Evolutionary conservation across 2,888 invertebrate species (phyloP).

Genomic region (Macaria notata): DNA sequence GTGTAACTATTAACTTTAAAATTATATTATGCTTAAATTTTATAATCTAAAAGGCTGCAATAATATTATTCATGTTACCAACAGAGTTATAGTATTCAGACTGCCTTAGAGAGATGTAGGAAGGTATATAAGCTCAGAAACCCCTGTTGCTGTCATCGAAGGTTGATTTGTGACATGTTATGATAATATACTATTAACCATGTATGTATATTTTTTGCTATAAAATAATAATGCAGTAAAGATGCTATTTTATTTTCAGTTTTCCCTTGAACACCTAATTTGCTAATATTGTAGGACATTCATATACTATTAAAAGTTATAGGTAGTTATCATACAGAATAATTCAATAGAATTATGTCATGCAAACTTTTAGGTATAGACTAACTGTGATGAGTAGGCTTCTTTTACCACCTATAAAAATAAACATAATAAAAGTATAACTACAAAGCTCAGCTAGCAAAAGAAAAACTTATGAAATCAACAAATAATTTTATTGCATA

Average conservation of each 20-base stretch:
- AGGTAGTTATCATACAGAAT: too few relatives aligned
- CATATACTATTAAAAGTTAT: too few relatives aligned
- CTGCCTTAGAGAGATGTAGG: slow-evolving; percentile 36
- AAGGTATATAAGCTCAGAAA: slow-evolving; percentile 40
- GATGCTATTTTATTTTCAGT: slow-evolving; percentile 62
- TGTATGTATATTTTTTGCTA: slow-evolving; percentile 81
- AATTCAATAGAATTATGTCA: too few relatives aligned
- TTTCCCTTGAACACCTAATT: background rate
- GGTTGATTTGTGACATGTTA: slow-evolving; percentile 70
- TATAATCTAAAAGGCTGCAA: slow-evolving; percentile 19
- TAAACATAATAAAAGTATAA: too few relatives aligned
- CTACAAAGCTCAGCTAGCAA: too few relatives aligned
- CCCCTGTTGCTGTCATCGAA: slow-evolving; percentile 54
- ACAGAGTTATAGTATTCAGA: background rate
- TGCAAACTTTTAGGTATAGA: too few relatives aligned
- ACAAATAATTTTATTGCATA: too few relatives aligned
- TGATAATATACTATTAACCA: slow-evolving; percentile 69
- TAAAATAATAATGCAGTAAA: slow-evolving; percentile 80
- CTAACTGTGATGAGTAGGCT: too few relatives aligned
- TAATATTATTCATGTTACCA: slow-evolving; percentile 27
- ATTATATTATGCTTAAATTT: slow-evolving; percentile 19
- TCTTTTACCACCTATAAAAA: too few relatives aligned
- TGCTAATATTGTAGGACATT: too few relatives aligned
- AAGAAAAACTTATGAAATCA: too few relatives aligned
- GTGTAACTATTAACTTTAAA: slow-evolving; percentile 14